Evolutionary conservation across 2,888 invertebrate genomes (phyloP).

Genomic region (Phyllotreta striolata): DNA sequence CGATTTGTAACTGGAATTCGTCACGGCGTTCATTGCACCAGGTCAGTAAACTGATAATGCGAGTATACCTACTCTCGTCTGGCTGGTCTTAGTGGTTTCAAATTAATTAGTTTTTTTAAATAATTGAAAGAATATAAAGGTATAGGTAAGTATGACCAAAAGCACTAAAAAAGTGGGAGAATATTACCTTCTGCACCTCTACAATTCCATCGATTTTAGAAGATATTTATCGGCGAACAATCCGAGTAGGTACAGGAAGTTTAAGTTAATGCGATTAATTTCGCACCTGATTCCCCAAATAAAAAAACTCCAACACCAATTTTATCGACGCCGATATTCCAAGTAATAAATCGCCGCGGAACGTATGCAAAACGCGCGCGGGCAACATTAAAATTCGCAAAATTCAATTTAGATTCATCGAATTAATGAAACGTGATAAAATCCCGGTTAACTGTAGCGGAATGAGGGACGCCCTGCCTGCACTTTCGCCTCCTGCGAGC

Average conservation of each 20-base stretch:
- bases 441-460: slow-evolving; percentile 55
- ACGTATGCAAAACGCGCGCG: slow-evolving; percentile 37
- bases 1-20: slow-evolving; percentile 36
- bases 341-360: slow-evolving; percentile 45
- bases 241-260: not conserved
- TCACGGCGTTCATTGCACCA: slow-evolving; percentile 32
- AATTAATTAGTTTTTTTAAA: too few relatives aligned
- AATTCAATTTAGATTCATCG: slow-evolving; percentile 54
- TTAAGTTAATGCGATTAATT: slow-evolving; percentile 22
- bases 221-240: too few relatives aligned
- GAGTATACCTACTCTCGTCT: too few relatives aligned
- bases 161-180: too few relatives aligned
- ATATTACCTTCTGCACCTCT: not conserved
- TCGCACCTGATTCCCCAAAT: slow-evolving; percentile 4
- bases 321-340: slow-evolving; percentile 24
- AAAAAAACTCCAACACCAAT: slow-evolving; percentile 21
- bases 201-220: slow-evolving; percentile 16
- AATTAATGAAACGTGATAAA: slow-evolving; percentile 58
- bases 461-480: slow-evolving; percentile 50
- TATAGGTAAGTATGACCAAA: too few relatives aligned
- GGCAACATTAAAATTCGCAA: slow-evolving; percentile 54
- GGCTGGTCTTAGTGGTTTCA: too few relatives aligned
- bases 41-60: slow-evolving; percentile 27
- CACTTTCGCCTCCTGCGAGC: slow-evolving; percentile 26
- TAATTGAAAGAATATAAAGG: too few relatives aligned